Evolutionary conservation across 1,140 invertebrate genomes (phyloP), one percentile per base, ranked within the genome.

Genomic region (Elymnias hypermnestra): DNA sequence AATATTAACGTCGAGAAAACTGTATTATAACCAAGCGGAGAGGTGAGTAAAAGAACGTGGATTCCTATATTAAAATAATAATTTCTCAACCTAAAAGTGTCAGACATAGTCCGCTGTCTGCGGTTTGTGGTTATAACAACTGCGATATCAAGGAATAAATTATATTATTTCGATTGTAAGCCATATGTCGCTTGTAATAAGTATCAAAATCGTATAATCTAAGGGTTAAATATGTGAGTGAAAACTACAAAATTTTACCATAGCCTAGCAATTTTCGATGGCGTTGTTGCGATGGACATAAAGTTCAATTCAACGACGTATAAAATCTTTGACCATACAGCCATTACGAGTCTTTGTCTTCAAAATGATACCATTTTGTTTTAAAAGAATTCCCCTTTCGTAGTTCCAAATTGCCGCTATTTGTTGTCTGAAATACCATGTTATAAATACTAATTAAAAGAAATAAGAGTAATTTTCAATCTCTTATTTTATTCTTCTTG

Each of bases 31-130:
- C 3, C 6, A 21, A 3, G 6, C 6, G 3, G 19, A 4, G 19
- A 21, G 19, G 19, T 21, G 6, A 33, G 29, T 33, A 10, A 7
- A 33, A 33, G 12, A 14, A 13, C 19, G 10, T 15, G 33, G 41
- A 41, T 41, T 48, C 38, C 28, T 18, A 40, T 19, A 48, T 41
- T 46, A 46, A 37, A 48, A 48, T 35, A 52, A 52, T 52, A 69
- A 61, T 61, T 57, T 68, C 52, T 64, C 57, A 49, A 56, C 45
- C 38, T 50, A 41, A 59, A 66, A 57, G 53, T 66, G 57, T 61
- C 60, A 61, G 45, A 48, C 54, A 26, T 52, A 46, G 57, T 47
- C 55, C 59, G 64, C 48, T 63, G 62, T 55, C 53, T 71, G 64
- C 53, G 63, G 61, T 63, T 48, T 55, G 67, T 26, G 63, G 61